These are phyloP conservation scores for Virgularia gustaviana DNA, from an alignment of 92 coral and sea anemone species.

Conservation along the genomic window DNA sequence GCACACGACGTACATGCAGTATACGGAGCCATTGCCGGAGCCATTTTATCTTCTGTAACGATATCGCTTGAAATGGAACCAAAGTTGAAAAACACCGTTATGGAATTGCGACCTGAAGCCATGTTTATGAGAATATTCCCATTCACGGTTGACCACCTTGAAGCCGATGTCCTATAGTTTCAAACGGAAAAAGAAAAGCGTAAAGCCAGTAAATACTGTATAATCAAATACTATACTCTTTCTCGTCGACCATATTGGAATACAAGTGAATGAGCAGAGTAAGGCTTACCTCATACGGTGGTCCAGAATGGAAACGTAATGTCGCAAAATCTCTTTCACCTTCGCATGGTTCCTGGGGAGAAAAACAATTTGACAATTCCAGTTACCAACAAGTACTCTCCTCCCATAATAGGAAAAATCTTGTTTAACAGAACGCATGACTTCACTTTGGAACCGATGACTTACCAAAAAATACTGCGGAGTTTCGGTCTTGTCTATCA, in stretches of 20 bases:
- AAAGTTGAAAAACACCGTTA: conserved; percentile 89
- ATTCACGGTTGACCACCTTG: conserved; percentile 95
- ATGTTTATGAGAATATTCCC: conserved; percentile 97
- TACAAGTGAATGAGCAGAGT: no score
- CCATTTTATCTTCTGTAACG: conserved; percentile 84
- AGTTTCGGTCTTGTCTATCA: conserved; percentile 80
- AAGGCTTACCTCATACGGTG: conserved; percentile 84
- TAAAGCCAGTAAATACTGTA: not conserved
- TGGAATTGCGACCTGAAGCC: conserved; percentile 98
- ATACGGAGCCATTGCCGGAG: no score
- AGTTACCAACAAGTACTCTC: not conserved
- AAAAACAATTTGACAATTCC: not conserved
- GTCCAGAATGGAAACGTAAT: conserved; percentile 92
- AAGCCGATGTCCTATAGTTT: conserved; percentile 91
- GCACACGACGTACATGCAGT: no score
- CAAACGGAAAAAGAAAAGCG: not conserved
- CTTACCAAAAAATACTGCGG: conserved; percentile 94
- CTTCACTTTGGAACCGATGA: no score
- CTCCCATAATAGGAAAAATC: not conserved
- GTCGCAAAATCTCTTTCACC: conserved; percentile 84
- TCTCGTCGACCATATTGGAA: not conserved
- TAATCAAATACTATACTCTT: not conserved
- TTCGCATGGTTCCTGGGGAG: conserved; percentile 81
- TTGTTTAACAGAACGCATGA: not conserved
- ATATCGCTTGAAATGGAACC: conserved; percentile 98